phyloP scores from a whole-genome alignment of 2,113 vertebrate species.

The Petrocephalus zakoni region DNA sequence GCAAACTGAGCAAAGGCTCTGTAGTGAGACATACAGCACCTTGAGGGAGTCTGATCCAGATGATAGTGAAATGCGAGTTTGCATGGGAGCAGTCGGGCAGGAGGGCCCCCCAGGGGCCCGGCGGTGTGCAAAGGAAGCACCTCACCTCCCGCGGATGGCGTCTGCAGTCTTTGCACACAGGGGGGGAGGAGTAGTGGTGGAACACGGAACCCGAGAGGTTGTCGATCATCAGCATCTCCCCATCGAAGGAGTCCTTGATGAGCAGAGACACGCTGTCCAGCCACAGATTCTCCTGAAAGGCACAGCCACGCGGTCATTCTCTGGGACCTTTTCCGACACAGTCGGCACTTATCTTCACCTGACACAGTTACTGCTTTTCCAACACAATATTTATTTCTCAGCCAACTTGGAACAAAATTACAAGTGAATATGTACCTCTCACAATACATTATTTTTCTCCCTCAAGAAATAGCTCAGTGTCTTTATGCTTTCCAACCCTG shows the following conservation, averaged over 20 bases:
- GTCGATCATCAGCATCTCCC: constrained; percentile 98
- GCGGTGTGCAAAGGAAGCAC: constrained; percentile 17
- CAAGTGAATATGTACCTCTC: background rate
- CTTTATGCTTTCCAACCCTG: background rate
- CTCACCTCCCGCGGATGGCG: constrained; percentile 88
- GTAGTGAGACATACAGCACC: background rate
- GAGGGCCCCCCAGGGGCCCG: background rate
- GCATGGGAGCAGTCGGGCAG: background rate
- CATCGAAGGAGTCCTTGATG: constrained; percentile 97
- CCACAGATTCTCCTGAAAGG: constrained; percentile 92
- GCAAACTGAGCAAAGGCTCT: background rate
- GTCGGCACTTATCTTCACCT: background rate
- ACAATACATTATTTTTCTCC: background rate
- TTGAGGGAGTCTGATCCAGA: background rate
- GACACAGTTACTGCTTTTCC: background rate
- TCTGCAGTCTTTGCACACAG: constrained; percentile 80
- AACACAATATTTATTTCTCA: background rate
- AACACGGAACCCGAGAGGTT: constrained; percentile 98
- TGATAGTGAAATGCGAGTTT: background rate
- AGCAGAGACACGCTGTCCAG: constrained; percentile 99
- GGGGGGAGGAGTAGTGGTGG: constrained; percentile 93
- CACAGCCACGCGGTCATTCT: background rate
- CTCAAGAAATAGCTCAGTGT: background rate
- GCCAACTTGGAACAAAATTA: background rate
- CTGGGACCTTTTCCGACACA: background rate